Evolutionary conservation across 2,113 vertebrate genomes (phyloP), one percentile per base, ranked within the genome.

Genomic region (Pycnonotus jocosus): DNA sequence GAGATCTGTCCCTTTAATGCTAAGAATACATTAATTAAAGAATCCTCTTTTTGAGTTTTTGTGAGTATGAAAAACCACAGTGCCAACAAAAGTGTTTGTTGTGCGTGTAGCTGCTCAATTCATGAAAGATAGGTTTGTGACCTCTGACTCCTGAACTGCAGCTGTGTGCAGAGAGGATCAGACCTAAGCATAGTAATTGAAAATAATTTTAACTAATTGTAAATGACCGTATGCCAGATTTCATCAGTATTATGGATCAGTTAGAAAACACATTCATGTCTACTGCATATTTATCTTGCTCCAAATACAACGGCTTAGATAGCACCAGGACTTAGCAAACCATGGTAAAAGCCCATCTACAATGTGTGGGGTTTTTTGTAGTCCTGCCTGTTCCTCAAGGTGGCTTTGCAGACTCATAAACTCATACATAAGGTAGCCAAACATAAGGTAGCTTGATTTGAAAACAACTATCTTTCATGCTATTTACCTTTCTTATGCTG

Each of bases 401-500:
- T 85, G 54, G 65, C 88, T 96, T 92, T 85, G 57, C 50, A 93
- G 11, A 22, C 28, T 66, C 60, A 19, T 62, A 96, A 94, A 77
- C 37, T 37, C 76, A 74, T 57, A 38, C 15, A 11, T 91, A 13
- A 62, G 54, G 89, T 81, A 74, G 62, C 42, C 81, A 92, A 83
- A 68, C 31, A 22, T 58, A 88, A 74, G 95, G 85, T 71, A 72
- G 44, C 53, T 85, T 92, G 42, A 80, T 96, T 68, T 93, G 42
- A 84, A 95, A 91, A 88, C 54, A 80, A 68, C 72, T 64, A 3
- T 69, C 56, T 77, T 94, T 68, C 78, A 81, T 96, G 48, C 42
- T 95, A n/a, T 95, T 91, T 96, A 91, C 72, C 58, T 97, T 91
- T 95, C 76, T 81, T 47, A n/a, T 62, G 66, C 78, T 91, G 74